Percentiles rank a stretch among this genome's conserved stretches.
These are phyloP conservation scores for Naja naja DNA, from an alignment of 2,113 vertebrate genomes.

Conservation along the genomic window DNA sequence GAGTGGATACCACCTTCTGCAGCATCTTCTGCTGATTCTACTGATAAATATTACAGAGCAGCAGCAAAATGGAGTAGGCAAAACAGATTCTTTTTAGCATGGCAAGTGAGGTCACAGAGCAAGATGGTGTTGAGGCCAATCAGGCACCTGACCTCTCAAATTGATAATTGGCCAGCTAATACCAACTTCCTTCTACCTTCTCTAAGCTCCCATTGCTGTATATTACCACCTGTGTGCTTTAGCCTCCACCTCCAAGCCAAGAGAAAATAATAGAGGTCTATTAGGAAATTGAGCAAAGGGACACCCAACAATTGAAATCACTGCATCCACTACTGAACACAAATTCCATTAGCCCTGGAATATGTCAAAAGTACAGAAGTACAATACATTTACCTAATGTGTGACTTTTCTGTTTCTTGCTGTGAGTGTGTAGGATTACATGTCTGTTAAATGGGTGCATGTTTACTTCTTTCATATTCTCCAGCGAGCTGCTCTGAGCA, in stretches of 20 bases:
- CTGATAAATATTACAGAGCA: background rate
- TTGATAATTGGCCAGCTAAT: background rate
- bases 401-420: background rate
- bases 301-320: background rate
- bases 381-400: background rate
- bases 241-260: background rate
- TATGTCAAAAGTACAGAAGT: background rate
- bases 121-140: background rate
- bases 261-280: background rate
- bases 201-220: background rate
- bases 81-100: background rate
- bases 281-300: background rate
- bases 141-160: background rate
- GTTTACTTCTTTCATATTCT: background rate
- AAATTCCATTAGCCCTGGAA: background rate
- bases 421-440: background rate
- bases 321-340: background rate
- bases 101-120: background rate
- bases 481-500: too few relatives aligned
- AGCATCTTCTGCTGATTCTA: background rate
- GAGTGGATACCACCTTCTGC: background rate
- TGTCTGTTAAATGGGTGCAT: background rate
- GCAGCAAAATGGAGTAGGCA: background rate
- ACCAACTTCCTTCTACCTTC: background rate
- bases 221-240: background rate